Evolutionary conservation across 2,888 invertebrate species (phyloP).

Genomic region (Drosophila robusta): DNA sequence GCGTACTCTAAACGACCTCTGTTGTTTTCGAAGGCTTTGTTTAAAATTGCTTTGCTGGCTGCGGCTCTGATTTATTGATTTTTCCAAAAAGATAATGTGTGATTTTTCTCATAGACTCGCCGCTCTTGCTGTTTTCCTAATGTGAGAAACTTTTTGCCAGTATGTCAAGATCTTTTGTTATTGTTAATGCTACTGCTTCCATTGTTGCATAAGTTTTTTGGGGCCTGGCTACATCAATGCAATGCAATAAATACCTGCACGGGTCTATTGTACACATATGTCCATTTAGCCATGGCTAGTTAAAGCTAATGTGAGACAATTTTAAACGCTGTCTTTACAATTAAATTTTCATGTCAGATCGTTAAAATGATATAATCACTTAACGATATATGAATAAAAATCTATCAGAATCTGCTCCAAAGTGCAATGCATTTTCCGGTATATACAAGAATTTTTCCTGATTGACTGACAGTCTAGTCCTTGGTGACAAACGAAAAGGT

Average conservation of each 20-base stretch:
- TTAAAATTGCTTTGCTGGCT: slow-evolving; percentile 42
- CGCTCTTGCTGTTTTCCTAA: slow-evolving; percentile 54
- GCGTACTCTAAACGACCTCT: slow-evolving; percentile 57
- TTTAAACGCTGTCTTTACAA: slow-evolving; percentile 1
- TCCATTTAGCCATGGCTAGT: slow-evolving; percentile 11
- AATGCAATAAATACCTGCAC: slow-evolving; percentile 9
- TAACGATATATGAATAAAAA: background rate
- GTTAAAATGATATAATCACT: background rate
- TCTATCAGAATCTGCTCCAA: background rate
- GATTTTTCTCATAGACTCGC: slow-evolving; percentile 80
- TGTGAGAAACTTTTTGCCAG: slow-evolving; percentile 73
- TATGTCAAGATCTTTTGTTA: slow-evolving; percentile 68
- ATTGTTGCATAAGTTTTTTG: slow-evolving; percentile 60
- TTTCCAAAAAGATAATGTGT: slow-evolving; percentile 81
- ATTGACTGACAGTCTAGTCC: too few species aligned
- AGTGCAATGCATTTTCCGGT: too few species aligned
- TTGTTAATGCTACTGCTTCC: slow-evolving; percentile 15
- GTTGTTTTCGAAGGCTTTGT: slow-evolving; percentile 54
- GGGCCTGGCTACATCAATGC: slow-evolving; percentile 8
- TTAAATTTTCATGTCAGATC: background rate
- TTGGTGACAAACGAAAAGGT: too few species aligned
- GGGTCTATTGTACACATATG: slow-evolving; percentile 3
- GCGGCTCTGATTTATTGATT: slow-evolving; percentile 80
- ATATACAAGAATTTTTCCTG: too few species aligned
- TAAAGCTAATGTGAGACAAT: background rate